A percentile compares a stretch with the other conserved stretches of the same genome.
phyloP scores from a whole-genome alignment of 2,888 invertebrate genomes.

The Phyllotreta striolata region DNA sequence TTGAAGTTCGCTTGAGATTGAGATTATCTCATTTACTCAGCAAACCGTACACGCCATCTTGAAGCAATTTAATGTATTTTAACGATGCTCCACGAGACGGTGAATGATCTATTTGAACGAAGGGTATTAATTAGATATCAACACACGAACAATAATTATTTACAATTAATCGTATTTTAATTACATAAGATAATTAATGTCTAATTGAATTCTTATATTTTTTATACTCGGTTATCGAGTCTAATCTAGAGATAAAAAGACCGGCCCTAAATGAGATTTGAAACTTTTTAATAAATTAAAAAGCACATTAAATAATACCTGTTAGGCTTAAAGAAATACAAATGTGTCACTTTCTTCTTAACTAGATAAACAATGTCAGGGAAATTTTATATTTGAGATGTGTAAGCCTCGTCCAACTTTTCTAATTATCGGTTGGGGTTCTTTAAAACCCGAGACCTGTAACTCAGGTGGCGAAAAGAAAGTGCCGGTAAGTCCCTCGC shows the following conservation, averaged over 20 bases:
- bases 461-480: constrained; percentile 30
- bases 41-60: constrained; percentile 23
- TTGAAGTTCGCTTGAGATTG: not conserved
- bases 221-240: no score
- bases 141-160: constrained; percentile 9
- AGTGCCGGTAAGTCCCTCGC: constrained; percentile 24
- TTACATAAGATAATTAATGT: constrained; percentile 2
- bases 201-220: not conserved
- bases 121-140: constrained; percentile 9
- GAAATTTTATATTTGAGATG: constrained; percentile 18
- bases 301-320: no score
- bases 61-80: constrained; percentile 17
- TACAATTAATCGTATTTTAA: not conserved
- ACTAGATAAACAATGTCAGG: constrained; percentile 16
- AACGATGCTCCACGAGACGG: constrained; percentile 11
- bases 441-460: constrained; percentile 25
- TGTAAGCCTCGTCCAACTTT: constrained; percentile 20
- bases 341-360: constrained; percentile 11
- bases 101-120: constrained; percentile 11
- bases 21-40: constrained; percentile 19
- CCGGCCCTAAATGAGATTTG: no score
- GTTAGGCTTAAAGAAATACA: no score
- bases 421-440: constrained; percentile 29
- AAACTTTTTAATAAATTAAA: no score
- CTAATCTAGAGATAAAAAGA: no score